phyloP scores from a whole-genome alignment of 1,140 invertebrate genomes.

The Papilio dardanus region DNA sequence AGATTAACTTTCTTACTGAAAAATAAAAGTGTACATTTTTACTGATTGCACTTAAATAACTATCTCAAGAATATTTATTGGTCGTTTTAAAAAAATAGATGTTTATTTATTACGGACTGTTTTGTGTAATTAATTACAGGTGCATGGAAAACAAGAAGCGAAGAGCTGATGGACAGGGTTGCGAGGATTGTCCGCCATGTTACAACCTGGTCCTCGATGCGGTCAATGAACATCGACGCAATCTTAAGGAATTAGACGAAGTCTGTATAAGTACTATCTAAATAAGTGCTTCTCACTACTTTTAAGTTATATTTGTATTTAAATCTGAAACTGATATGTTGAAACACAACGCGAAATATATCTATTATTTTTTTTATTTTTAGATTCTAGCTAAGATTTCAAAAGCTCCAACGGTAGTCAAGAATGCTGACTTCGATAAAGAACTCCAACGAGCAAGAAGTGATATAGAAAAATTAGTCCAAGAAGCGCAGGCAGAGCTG shows the following conservation, averaged over 20 bases:
- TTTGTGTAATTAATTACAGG: constrained; percentile 43
- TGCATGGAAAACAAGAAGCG: constrained; percentile 97
- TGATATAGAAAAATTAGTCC: constrained; percentile 87
- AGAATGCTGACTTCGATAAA: constrained; percentile 92
- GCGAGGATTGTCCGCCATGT: constrained; percentile 95
- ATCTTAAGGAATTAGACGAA: constrained; percentile 88
- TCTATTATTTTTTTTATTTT: no score
- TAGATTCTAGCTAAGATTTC: constrained; percentile 82
- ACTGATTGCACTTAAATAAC: no score
- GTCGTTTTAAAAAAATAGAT: background rate
- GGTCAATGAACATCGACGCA: constrained; percentile 90
- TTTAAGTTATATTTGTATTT: no score
- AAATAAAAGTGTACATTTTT: no score
- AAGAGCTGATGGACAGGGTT: constrained; percentile 88
- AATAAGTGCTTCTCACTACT: background rate
- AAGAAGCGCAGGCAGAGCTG: constrained; percentile 85
- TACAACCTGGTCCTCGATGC: constrained; percentile 96
- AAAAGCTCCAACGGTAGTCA: constrained; percentile 91
- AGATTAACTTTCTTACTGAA: background rate
- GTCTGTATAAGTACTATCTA: constrained; percentile 59
- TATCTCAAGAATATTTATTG: no score
- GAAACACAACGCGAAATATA: background rate
- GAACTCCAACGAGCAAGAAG: constrained; percentile 88
- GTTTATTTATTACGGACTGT: background rate
- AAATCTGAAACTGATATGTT: no score